These are phyloP conservation scores for Chiloscyllium punctatum DNA, from an alignment of 2,797 vertebrate species.

Conservation along the genomic window DNA sequence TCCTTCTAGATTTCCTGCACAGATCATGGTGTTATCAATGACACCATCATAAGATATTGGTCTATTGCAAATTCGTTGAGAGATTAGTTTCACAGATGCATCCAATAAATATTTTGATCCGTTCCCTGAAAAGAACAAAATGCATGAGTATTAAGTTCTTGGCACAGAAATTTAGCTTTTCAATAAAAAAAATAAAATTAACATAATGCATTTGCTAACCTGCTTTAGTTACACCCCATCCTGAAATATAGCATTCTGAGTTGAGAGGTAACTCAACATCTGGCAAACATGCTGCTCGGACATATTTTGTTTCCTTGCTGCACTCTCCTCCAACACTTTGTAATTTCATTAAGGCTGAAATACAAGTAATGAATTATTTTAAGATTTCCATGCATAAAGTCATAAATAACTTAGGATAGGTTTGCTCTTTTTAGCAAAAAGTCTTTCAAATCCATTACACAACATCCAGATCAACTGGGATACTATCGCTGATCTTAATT, in stretches of 20 bases:
- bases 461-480: neutral
- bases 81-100: conserved; percentile 16
- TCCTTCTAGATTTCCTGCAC: conserved; percentile 35
- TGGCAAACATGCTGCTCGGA: neutral
- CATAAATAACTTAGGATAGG: neutral
- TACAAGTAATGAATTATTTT: neutral
- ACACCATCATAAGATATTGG: neutral
- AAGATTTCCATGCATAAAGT: neutral
- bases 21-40: neutral
- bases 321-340: neutral
- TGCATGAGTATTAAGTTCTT: neutral
- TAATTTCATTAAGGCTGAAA: conserved; percentile 30
- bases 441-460: neutral
- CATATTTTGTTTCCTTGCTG: conserved; percentile 25
- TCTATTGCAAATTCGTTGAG: neutral
- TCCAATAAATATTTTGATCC: neutral
- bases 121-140: neutral
- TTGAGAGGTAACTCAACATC: neutral
- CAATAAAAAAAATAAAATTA: neutral
- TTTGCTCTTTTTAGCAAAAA: neutral
- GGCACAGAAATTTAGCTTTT: neutral
- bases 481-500: neutral
- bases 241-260: conserved; percentile 8
- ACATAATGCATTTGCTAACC: neutral
- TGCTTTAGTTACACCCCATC: conserved; percentile 7